phyloP scores from a whole-genome alignment of 2,797 vertebrate species.

The Hirundo rustica region DNA sequence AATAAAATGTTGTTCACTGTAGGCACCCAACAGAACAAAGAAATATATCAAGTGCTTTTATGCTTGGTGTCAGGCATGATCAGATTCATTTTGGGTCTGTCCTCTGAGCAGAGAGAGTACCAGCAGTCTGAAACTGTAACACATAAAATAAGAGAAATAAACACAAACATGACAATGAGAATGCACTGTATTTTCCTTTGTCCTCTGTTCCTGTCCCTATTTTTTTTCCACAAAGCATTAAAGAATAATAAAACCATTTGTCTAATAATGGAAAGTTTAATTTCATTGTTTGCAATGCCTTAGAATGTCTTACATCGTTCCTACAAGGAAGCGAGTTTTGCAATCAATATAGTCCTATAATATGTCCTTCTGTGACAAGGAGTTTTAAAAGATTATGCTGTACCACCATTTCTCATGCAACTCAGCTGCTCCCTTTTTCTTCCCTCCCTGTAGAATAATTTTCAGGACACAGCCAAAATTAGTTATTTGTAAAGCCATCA shows the following conservation, averaged over 20 bases:
- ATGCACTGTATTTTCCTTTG: background rate
- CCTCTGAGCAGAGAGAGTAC: background rate
- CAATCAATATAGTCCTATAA: background rate
- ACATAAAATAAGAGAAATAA: slow-evolving; percentile 6
- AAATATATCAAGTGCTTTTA: background rate
- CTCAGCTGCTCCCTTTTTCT: background rate
- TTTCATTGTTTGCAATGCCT: background rate
- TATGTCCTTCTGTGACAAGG: background rate
- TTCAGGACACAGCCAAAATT: background rate
- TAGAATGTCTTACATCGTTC: background rate
- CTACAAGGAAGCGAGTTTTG: background rate
- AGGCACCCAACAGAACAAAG: background rate
- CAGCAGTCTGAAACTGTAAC: background rate
- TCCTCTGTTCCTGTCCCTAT: background rate
- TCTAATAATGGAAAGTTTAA: background rate
- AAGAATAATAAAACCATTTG: background rate
- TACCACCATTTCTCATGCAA: background rate
- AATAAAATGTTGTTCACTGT: background rate
- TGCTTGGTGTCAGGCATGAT: background rate
- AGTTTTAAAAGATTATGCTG: background rate
- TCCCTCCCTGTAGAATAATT: background rate
- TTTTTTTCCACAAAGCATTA: background rate
- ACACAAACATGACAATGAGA: background rate
- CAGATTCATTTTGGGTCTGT: background rate
- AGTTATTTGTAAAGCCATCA: background rate